These are phyloP conservation scores for Chrysocyon brachyurus DNA, from an alignment of 2,797 vertebrate species.

Conservation along the genomic window DNA sequence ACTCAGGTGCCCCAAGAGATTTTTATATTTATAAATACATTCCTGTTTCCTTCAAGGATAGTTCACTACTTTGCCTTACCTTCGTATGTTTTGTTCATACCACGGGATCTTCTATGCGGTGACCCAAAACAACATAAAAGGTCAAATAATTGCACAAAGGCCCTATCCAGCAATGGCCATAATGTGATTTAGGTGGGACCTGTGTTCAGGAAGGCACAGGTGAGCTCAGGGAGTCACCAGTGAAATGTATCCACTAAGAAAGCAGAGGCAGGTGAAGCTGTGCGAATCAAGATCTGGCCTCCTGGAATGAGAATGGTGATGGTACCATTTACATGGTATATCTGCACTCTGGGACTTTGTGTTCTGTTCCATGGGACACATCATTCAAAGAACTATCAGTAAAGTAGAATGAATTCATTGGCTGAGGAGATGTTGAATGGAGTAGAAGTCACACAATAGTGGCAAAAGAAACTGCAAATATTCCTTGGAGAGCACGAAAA, in stretches of 20 bases:
- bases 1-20: neutral
- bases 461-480: neutral
- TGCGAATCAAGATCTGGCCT: fast-evolving
- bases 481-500: neutral
- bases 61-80: neutral
- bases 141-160: neutral
- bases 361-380: neutral
- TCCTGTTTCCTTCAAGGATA: neutral
- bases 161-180: neutral
- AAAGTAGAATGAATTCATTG: neutral
- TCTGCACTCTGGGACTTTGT: no score
- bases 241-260: neutral
- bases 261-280: neutral
- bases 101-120: neutral
- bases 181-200: neutral
- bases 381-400: neutral
- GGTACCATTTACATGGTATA: neutral
- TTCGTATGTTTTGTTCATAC: neutral
- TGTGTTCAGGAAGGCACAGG: fast-evolving
- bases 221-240: no score
- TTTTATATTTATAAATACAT: neutral
- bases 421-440: neutral
- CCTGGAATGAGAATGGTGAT: neutral
- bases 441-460: neutral
- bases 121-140: neutral